A percentile compares a stretch with the other conserved stretches of the same genome.
phyloP scores from a whole-genome alignment of 2,113 vertebrate species.

The Leucopsar rothschildi region DNA sequence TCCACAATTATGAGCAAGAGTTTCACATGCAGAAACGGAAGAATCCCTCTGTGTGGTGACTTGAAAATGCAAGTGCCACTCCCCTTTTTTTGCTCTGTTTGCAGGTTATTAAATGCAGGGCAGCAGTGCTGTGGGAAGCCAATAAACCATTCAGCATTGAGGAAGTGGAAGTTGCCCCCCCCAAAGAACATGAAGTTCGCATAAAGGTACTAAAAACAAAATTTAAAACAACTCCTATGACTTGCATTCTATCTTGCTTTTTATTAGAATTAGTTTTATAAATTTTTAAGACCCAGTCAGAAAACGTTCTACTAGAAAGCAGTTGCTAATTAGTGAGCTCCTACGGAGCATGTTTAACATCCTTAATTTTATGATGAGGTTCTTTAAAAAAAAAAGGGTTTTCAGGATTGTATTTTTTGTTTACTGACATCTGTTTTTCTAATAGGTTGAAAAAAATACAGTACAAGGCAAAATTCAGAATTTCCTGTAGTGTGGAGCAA shows the following conservation, averaged over 20 bases:
- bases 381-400: background rate
- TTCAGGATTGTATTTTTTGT: background rate
- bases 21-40: background rate
- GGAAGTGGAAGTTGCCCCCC: slow-evolving; percentile 85
- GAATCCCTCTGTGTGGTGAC: background rate
- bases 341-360: background rate
- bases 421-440: background rate
- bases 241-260: background rate
- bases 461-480: background rate
- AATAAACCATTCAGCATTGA: slow-evolving; percentile 83
- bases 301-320: background rate
- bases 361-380: background rate
- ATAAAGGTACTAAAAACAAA: slow-evolving; percentile 76
- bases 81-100: background rate
- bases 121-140: slow-evolving; percentile 83
- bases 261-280: background rate
- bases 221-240: background rate
- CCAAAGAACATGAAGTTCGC: slow-evolving; percentile 80
- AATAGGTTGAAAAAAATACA: background rate
- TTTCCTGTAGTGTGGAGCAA: background rate
- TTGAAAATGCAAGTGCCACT: background rate
- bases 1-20: background rate
- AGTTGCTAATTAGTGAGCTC: background rate
- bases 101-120: slow-evolving; percentile 87
- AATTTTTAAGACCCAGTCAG: background rate